phyloP scores from a whole-genome alignment of 2,113 vertebrate species.

The Albula goreensis region DNA sequence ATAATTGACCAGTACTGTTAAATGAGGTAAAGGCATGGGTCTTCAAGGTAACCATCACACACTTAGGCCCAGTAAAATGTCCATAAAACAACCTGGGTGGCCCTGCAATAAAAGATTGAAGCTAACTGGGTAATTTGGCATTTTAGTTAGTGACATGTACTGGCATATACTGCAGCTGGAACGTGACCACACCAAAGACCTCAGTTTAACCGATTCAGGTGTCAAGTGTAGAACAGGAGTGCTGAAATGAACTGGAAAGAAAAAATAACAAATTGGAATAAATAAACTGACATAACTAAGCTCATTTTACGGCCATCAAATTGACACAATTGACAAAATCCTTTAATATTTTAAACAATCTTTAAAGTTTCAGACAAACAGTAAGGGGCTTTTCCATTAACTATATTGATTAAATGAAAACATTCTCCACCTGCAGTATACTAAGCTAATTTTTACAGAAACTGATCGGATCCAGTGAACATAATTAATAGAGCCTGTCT shows the following conservation, averaged over 20 bases:
- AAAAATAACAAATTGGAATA: background rate
- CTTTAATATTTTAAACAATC: slow-evolving; percentile 2
- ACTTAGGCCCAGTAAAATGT: background rate
- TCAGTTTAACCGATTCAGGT: background rate
- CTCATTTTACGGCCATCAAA: background rate
- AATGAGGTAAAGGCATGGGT: background rate
- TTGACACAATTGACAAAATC: background rate
- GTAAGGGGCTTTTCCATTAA: background rate
- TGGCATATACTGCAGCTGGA: background rate
- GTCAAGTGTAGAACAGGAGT: background rate
- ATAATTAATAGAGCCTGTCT: slow-evolving; percentile 12
- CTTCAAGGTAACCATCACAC: background rate
- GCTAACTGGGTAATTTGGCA: background rate
- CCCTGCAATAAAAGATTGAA: background rate
- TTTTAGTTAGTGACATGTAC: background rate
- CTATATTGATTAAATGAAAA: slow-evolving; percentile 14
- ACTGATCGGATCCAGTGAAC: slow-evolving; percentile 12
- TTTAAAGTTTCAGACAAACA: background rate
- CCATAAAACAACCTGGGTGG: background rate
- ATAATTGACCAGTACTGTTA: background rate
- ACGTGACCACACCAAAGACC: background rate
- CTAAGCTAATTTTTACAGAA: slow-evolving; percentile 3
- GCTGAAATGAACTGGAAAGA: background rate
- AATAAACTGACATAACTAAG: background rate
- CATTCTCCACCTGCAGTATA: background rate